Evolutionary conservation across 2,113 vertebrate species (phyloP).

Genomic region (Lampris incognitus): DNA sequence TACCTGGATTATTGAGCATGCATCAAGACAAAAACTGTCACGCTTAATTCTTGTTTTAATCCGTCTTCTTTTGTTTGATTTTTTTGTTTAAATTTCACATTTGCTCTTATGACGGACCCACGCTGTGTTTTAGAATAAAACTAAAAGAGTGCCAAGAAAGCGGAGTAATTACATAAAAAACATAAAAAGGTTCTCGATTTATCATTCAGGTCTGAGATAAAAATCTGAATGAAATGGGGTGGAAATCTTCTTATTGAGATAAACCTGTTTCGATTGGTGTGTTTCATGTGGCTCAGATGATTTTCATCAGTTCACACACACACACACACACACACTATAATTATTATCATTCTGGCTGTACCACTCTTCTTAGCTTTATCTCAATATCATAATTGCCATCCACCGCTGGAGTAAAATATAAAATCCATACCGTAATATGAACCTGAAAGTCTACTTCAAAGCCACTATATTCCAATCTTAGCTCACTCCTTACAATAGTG

Average conservation of each 20-base stretch:
- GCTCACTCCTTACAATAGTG: too few relatives aligned
- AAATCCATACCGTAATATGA: too few relatives aligned
- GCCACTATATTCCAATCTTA: too few relatives aligned
- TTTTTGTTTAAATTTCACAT: neutral
- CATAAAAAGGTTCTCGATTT: slow-evolving; percentile 22
- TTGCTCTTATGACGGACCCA: neutral
- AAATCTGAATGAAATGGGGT: slow-evolving; percentile 29
- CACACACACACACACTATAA: neutral
- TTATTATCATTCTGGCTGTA: slow-evolving; percentile 3
- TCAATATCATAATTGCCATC: neutral
- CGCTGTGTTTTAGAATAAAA: neutral
- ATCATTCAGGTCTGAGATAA: slow-evolving; percentile 18
- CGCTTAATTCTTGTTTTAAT: neutral
- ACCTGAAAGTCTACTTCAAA: too few relatives aligned
- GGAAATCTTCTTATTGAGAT: slow-evolving; percentile 23
- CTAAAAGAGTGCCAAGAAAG: neutral
- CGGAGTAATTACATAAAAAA: neutral
- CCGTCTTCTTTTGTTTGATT: neutral
- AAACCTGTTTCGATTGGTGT: slow-evolving; percentile 9
- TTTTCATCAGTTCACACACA: neutral
- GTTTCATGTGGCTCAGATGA: neutral
- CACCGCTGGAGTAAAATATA: too few relatives aligned
- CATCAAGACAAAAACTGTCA: too few relatives aligned
- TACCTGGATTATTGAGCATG: too few relatives aligned
- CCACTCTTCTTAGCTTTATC: neutral